Evolutionary conservation across 2,113 vertebrate species (phyloP).

Genomic region (Labrus mixtus): DNA sequence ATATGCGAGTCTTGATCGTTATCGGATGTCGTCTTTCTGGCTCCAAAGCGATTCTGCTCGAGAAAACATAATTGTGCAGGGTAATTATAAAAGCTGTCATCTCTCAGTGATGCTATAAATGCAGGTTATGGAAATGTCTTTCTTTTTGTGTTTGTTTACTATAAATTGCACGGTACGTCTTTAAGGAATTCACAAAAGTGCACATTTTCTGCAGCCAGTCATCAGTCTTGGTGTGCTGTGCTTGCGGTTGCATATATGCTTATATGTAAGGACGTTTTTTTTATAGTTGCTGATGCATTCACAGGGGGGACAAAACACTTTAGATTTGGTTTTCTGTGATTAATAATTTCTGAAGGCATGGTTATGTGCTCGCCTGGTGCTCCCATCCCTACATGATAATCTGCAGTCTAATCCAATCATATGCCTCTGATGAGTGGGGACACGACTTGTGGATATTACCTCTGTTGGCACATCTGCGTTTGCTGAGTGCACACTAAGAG

Average conservation of each 20-base stretch:
- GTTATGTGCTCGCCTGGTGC: constrained; percentile 43
- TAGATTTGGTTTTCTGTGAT: constrained; percentile 58
- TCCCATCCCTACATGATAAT: constrained; percentile 54
- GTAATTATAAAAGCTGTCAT: constrained; percentile 26
- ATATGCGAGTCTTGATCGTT: constrained; percentile 6
- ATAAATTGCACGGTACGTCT: neutral
- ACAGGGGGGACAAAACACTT: constrained; percentile 23
- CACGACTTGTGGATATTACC: constrained; percentile 44
- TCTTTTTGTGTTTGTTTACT: neutral
- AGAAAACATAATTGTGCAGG: constrained; percentile 25
- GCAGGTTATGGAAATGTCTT: constrained; percentile 26
- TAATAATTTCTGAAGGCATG: constrained; percentile 63
- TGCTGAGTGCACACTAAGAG: constrained; percentile 47
- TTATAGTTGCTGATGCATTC: constrained; percentile 33
- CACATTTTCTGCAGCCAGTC: constrained; percentile 26
- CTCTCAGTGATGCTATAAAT: constrained; percentile 4
- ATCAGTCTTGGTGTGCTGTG: constrained; percentile 31
- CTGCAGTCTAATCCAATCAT: constrained; percentile 67
- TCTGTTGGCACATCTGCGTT: constrained; percentile 50
- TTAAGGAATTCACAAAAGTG: neutral
- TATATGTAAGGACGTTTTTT: neutral
- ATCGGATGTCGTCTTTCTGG: neutral
- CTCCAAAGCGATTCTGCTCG: constrained; percentile 13
- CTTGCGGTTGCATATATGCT: constrained; percentile 27
- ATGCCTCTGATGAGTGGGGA: constrained; percentile 36